Percentiles rank a stretch among this genome's conserved stretches.
Conservation (phyloP, 2,113 vertebrate genomes). For the Triplophysa tibetana region DNA sequence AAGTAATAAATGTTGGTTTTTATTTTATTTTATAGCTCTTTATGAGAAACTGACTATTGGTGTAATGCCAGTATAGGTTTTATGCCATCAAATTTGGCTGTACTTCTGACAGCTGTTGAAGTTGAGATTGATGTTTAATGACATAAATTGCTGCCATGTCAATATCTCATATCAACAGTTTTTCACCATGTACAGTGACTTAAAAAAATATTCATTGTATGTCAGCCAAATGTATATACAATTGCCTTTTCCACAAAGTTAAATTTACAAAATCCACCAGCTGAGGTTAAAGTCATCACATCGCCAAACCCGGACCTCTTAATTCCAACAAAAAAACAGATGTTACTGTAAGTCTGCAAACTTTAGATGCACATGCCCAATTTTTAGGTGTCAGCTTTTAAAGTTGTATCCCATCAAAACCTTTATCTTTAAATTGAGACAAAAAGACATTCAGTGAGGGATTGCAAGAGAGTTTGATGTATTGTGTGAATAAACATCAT, state of each 20-base stretch:
- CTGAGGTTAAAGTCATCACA: too few relatives aligned
- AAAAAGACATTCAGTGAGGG: not conserved
- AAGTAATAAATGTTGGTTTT: too few relatives aligned
- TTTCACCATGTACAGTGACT: not conserved
- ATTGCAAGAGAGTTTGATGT: conserved; percentile 27
- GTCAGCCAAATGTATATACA: not conserved
- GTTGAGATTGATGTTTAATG: not conserved
- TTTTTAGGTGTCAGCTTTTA: not conserved
- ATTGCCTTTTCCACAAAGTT: not conserved
- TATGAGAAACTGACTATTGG: too few relatives aligned
- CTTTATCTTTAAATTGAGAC: conserved; percentile 1
- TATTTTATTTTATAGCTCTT: too few relatives aligned
- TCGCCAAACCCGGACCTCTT: too few relatives aligned
- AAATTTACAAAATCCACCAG: too few relatives aligned
- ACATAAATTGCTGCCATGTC: not conserved
- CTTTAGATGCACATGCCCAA: not conserved
- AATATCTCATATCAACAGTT: not conserved
- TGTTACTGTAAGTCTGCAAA: too few relatives aligned
- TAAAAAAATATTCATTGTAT: not conserved
- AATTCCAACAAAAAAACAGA: too few relatives aligned
- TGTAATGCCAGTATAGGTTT: not conserved
- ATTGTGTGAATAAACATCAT: conserved; percentile 24
- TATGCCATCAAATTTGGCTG: not conserved
- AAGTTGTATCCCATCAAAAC: conserved; percentile 1
- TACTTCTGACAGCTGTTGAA: not conserved